Conservation (phyloP, 2,797 vertebrate species). For the Macrochelys suwanniensis region DNA sequence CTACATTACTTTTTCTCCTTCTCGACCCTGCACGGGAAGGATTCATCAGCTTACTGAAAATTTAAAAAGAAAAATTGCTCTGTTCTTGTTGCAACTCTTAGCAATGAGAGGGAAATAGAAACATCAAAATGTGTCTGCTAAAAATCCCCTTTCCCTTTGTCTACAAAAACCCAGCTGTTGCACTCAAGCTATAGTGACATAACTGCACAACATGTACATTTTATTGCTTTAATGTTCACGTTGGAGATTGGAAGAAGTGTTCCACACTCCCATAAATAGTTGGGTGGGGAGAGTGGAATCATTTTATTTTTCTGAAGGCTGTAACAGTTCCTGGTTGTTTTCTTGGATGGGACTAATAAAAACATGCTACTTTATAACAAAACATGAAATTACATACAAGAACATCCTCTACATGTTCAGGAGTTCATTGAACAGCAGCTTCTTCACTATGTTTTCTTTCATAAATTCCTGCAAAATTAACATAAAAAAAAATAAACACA, state of each 20-base stretch:
- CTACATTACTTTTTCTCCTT: constrained; percentile 6
- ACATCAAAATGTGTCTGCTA: background rate
- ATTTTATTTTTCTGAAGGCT: background rate
- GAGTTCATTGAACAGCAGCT: background rate
- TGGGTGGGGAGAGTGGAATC: background rate
- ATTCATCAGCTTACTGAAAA: background rate
- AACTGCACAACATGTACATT: background rate
- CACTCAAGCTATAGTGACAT: background rate
- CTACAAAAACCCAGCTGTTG: background rate
- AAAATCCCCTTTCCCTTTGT: background rate
- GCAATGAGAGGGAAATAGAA: background rate
- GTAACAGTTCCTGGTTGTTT: background rate
- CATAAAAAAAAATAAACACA: background rate
- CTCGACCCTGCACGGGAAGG: constrained; percentile 7
- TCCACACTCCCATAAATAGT: background rate
- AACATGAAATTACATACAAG: background rate
- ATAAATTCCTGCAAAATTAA: background rate
- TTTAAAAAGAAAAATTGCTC: background rate
- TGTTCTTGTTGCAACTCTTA: background rate
- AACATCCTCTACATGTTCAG: background rate
- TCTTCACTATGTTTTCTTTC: background rate
- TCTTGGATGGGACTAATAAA: background rate
- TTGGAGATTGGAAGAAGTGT: background rate
- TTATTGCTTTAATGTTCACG: background rate
- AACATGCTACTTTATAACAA: background rate